A percentile compares a stretch with the other conserved stretches of the same genome.
Evolutionary conservation across 2,797 vertebrate genomes (phyloP).

Genomic region (Aselliscus stoliczkanus): DNA sequence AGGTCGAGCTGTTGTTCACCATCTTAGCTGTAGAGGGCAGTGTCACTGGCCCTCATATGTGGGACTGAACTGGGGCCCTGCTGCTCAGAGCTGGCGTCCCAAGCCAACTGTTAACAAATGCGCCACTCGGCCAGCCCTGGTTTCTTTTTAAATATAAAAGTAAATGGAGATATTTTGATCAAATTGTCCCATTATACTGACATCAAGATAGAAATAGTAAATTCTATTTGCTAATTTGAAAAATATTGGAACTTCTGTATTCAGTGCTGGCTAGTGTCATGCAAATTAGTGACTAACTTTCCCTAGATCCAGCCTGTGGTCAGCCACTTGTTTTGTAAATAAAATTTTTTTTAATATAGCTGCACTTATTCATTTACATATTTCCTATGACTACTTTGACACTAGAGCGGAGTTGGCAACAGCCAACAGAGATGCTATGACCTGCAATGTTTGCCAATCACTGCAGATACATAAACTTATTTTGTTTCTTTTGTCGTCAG

Average conservation of each 20-base stretch:
- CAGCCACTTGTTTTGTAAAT: background rate
- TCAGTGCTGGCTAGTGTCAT: background rate
- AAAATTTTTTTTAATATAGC: background rate
- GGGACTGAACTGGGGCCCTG: no score
- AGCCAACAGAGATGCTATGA: background rate
- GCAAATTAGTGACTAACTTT: background rate
- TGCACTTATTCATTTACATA: background rate
- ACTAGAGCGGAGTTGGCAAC: background rate
- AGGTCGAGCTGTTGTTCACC: no score
- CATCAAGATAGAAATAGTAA: slow-evolving; percentile 32
- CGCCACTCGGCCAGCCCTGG: no score
- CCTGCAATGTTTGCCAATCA: background rate
- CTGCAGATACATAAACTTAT: background rate
- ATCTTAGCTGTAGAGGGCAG: no score
- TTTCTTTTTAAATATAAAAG: slow-evolving; percentile 49
- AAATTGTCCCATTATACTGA: background rate
- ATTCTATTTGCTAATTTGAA: background rate
- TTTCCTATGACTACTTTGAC: background rate
- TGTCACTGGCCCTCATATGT: no score
- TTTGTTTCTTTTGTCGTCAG: background rate
- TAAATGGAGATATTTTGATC: slow-evolving; percentile 41
- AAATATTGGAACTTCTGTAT: background rate
- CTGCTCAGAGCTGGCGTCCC: no score
- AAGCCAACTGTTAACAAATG: no score
- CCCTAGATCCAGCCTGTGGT: background rate